Evolutionary conservation across 2,888 invertebrate genomes (phyloP), one percentile per base, ranked within the genome.

Genomic region (Heterodera filipjevi): DNA sequence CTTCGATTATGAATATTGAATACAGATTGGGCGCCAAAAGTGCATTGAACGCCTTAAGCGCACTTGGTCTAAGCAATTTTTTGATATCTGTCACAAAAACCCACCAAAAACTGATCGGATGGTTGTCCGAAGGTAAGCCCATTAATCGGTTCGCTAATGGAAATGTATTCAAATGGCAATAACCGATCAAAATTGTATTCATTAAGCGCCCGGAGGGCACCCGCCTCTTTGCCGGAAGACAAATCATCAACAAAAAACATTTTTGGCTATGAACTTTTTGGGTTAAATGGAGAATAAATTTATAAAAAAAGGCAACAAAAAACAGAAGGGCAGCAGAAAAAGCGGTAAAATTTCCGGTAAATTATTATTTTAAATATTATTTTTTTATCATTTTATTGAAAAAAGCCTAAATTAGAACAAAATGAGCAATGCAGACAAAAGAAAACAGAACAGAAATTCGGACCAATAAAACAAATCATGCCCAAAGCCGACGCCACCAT

Each of bases 181-280:
- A 49, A 49, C 33, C 16, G 49, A 2, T 73, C 73, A 73, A 64
- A 73, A 30, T 73, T 73, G 27, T 46, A 73, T n/a, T 59, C n/a
- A 27, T 59, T 59, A 5, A 59, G 0, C 27, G 59, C 59, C 59
- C 59, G n/a, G 22, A 59, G 59, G n/a, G 59, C n/a, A 27, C 59
- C 59, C 22, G 59, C 59, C n/a, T 59, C 59, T 10, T 1, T n/a
- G 59, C 59, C 59, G n/a, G 59, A n/a, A 27, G 59, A n/a, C 59
- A 59, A 59, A 59, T 59, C 59, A 5, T 14, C n/a, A 5, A 1
- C 2, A 53, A 6, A 53, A 53, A 53, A 53, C 19, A 53, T 53
- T 53, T 53, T 3, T 14, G 53, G n/a, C n/a, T 22, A 19, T 1
- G 1, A 19, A 22, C 22, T 53, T 53, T 22, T 53, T 53, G 53